Base-by-base conservation (phyloP, 1,140 invertebrate species). In the Orussus abietinus region DNA sequence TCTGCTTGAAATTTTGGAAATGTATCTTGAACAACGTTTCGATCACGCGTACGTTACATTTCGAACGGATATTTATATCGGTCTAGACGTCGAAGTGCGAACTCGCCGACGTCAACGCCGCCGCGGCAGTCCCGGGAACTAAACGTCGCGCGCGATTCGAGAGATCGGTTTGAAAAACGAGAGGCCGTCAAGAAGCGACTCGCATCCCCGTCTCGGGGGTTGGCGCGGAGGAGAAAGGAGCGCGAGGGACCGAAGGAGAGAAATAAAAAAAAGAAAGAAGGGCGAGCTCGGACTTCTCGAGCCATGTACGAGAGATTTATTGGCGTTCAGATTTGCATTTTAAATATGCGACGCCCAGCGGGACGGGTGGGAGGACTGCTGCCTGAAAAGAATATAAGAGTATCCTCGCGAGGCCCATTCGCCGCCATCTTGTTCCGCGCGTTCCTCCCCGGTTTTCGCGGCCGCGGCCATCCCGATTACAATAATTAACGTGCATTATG, bases 261-360 rank as follows among this genome's bases (percentile, higher is more conserved):
- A 13, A 37, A 31, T 19, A 38, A 32, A 15, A 22, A 17, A 33
- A 28, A 30, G 10, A 34, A 53, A 53, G 34, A 45, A 42, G 29
- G 46, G 15, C 38, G 42, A 47, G 38, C 30, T 31, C 12, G 34
- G 31, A 34, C 35, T 33, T 41, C 49, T 63, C 45, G 19, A 50
- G 42, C 48, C 51, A 44, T 53, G 51, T 49, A 49, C 42, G 32
- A 54, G 42, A 66, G 62, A 66, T 64, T 68, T 66, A 68, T 62
- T 57, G 53, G 45, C 49, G 40, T 50, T 49, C 17, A 51, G 55
- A 67, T 66, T 67, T 64, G 62, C 63, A 67, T 67, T 66, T 66
- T 67, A 64, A 64, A 66, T 63, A 61, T 54, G 42, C 48, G 38
- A 58, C 38, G 48, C 18, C 45, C 45, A 50, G 44, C 41, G 42